A percentile compares a stretch with the other conserved stretches of the same genome.
Evolutionary conservation across 2,113 vertebrate species (phyloP).

Genomic region (Rhinichthys klamathensis): DNA sequence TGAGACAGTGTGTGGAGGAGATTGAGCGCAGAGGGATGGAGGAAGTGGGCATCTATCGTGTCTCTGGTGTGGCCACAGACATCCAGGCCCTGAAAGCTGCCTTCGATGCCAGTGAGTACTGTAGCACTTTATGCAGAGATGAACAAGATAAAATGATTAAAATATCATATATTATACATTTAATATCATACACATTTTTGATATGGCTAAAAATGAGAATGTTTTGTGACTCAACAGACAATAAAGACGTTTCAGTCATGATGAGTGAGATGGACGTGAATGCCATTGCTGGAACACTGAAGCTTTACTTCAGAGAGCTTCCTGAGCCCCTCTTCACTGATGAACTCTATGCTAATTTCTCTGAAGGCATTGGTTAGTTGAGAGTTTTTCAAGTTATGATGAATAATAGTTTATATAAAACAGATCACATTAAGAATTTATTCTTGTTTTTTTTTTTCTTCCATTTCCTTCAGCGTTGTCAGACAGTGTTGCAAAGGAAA

Average conservation of each 20-base stretch:
- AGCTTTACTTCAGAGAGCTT: slow-evolving; percentile 96
- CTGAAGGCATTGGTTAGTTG: slow-evolving; percentile 91
- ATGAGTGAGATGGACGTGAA: slow-evolving; percentile 99
- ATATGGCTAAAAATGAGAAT: neutral
- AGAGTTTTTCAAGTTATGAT: neutral
- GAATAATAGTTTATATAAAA: neutral
- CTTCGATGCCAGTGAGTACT: slow-evolving; percentile 94
- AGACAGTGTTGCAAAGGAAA: slow-evolving; percentile 97
- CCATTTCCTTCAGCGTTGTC: slow-evolving; percentile 81
- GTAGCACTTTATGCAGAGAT: neutral
- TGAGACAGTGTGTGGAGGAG: slow-evolving; percentile 96
- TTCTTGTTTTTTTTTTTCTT: slow-evolving; percentile 24
- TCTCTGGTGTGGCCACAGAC: slow-evolving; percentile 95
- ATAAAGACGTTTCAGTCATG: slow-evolving; percentile 96
- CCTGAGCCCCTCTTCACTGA: slow-evolving; percentile 96
- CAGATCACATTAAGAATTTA: neutral
- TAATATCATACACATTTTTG: neutral
- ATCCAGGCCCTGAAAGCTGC: slow-evolving; percentile 95
- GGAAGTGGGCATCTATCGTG: slow-evolving; percentile 97
- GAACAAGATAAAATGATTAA: neutral
- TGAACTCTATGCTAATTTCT: slow-evolving; percentile 93
- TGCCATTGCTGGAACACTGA: slow-evolving; percentile 94
- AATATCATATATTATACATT: neutral
- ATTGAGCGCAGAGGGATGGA: slow-evolving; percentile 97
- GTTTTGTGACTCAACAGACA: slow-evolving; percentile 75